Evolutionary conservation across 1,140 invertebrate species (phyloP).

Genomic region (Drosophila ficusphila): DNA sequence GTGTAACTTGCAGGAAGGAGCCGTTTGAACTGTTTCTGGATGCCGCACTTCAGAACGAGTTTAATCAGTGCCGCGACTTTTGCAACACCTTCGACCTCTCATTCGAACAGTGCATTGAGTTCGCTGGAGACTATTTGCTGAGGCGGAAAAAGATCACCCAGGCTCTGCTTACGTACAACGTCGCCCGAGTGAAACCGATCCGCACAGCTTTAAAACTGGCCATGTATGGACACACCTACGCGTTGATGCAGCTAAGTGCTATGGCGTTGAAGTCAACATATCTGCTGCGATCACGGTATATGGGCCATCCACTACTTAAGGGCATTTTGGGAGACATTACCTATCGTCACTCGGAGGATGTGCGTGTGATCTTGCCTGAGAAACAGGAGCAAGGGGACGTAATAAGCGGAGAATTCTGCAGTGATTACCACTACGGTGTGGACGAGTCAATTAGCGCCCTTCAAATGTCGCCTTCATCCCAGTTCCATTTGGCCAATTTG

Average conservation of each 20-base stretch:
- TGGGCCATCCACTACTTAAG: constrained; percentile 67
- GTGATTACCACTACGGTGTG: constrained; percentile 77
- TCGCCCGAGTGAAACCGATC: constrained; percentile 89
- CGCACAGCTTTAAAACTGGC: constrained; percentile 91
- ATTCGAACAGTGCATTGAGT: constrained; percentile 89
- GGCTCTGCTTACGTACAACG: constrained; percentile 89
- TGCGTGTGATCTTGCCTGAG: constrained; percentile 60
- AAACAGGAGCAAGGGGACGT: constrained; percentile 30
- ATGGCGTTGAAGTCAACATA: constrained; percentile 81
- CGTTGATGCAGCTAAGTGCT: constrained; percentile 86
- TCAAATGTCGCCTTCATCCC: constrained; percentile 83
- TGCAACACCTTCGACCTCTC: constrained; percentile 87
- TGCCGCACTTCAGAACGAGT: constrained; percentile 66
- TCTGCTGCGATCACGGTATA: constrained; percentile 66
- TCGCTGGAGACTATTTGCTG: constrained; percentile 89
- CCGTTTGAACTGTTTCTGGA: constrained; percentile 89
- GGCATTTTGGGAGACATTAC: constrained; percentile 64
- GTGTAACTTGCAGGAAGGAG: constrained; percentile 82
- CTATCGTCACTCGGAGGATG: constrained; percentile 78
- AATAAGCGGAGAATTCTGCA: constrained; percentile 62
- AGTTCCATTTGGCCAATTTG: constrained; percentile 84
- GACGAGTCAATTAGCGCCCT: constrained; percentile 77
- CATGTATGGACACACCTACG: constrained; percentile 88
- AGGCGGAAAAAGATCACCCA: constrained; percentile 87
- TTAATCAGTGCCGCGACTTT: constrained; percentile 80